Conservation (phyloP, 2,797 vertebrate genomes). For the Ptychadena robeensis region DNA sequence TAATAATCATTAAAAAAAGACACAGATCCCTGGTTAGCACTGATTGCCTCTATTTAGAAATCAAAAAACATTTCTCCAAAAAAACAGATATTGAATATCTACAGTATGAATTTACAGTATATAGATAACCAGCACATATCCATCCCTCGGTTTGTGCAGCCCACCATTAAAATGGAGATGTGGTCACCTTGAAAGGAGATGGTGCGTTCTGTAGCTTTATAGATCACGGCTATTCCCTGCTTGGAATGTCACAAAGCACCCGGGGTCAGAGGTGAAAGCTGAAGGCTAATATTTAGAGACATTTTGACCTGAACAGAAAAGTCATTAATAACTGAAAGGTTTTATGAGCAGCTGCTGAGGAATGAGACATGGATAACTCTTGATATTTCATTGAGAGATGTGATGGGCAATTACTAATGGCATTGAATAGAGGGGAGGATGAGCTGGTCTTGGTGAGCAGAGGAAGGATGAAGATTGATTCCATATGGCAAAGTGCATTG, state of each 20-base stretch:
- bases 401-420: no score
- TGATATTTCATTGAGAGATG: neutral
- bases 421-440: neutral
- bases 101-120: no score
- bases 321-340: constrained; percentile 1
- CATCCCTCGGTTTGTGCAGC: neutral
- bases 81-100: no score
- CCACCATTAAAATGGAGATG: neutral
- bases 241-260: neutral
- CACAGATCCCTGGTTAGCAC: neutral
- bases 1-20: neutral
- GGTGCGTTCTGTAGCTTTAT: neutral
- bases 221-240: neutral
- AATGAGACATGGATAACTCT: constrained; percentile 11
- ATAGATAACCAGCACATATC: no score
- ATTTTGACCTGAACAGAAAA: constrained; percentile 16
- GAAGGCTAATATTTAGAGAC: constrained; percentile 41
- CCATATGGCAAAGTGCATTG: neutral
- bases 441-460: neutral
- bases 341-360: constrained; percentile 20
- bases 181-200: constrained; percentile 20
- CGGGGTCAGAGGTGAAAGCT: constrained; percentile 46
- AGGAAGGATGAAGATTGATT: neutral
- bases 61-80: no score
- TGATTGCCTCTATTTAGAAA: no score